phyloP scores from a whole-genome alignment of 2,113 vertebrate genomes.

The Columbina picui region DNA sequence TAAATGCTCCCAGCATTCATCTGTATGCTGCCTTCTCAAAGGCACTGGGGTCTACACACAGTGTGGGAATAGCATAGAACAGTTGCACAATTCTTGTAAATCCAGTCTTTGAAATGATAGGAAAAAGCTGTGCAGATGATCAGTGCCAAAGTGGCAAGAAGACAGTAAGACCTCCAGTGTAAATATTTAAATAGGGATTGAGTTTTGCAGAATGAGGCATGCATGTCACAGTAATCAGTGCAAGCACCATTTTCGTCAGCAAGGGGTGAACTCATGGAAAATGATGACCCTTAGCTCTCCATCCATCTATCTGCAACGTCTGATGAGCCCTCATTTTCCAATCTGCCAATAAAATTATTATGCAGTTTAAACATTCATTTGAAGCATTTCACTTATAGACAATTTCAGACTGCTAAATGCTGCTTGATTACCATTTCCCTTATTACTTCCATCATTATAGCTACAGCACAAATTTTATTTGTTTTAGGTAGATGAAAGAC shows the following conservation, averaged over 20 bases:
- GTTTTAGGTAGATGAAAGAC: neutral
- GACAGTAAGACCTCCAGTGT: neutral
- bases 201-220: neutral
- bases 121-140: neutral
- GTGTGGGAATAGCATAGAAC: fast-evolving
- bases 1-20: neutral
- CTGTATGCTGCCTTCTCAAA: neutral
- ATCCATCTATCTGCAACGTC: neutral
- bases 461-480: neutral
- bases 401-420: neutral
- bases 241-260: neutral
- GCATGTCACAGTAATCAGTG: neutral
- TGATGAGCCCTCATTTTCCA: neutral
- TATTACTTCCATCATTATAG: constrained; percentile 6
- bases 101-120: neutral
- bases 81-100: neutral
- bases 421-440: constrained; percentile 11
- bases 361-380: constrained; percentile 4
- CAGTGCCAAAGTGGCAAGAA: neutral
- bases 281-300: neutral
- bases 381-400: constrained; percentile 8
- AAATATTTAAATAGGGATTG: neutral
- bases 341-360: neutral
- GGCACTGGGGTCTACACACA: fast-evolving
- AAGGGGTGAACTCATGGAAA: neutral